phyloP scores from a whole-genome alignment of 2,888 invertebrate species.

The Melolontha melolontha region DNA sequence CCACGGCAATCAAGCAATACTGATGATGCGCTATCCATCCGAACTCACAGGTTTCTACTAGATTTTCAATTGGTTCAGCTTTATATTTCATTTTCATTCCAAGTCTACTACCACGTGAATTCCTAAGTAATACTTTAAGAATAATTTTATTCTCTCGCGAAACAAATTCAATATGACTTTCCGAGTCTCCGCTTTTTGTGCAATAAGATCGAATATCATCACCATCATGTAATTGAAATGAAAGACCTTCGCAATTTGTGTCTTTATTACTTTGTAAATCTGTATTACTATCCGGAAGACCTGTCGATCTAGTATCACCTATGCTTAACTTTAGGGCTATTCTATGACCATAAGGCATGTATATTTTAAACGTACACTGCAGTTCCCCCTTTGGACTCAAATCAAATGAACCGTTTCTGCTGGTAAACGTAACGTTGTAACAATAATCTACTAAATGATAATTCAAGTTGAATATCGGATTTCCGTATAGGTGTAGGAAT shows the following conservation, averaged over 20 bases:
- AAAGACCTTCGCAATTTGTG: conserved; percentile 69
- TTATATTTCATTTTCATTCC: conserved; percentile 72
- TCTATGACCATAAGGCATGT: conserved; percentile 78
- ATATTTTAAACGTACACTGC: conserved; percentile 76
- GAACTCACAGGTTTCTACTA: conserved; percentile 76
- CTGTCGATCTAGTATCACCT: conserved; percentile 63
- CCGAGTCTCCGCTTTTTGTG: conserved; percentile 70
- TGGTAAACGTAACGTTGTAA: conserved; percentile 75
- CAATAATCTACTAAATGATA: conserved; percentile 80
- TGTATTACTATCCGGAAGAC: conserved; percentile 38
- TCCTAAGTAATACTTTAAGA: conserved; percentile 59
- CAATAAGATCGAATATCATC: conserved; percentile 72
- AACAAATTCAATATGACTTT: conserved; percentile 71
- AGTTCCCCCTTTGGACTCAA: conserved; percentile 72
- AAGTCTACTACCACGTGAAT: conserved; percentile 50
- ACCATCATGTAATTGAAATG: conserved; percentile 71
- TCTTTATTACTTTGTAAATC: conserved; percentile 61
- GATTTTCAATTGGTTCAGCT: conserved; percentile 72
- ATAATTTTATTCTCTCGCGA: conserved; percentile 71
- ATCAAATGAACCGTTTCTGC: conserved; percentile 75
- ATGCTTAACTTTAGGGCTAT: conserved; percentile 74
- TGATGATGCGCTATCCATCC: conserved; percentile 78
- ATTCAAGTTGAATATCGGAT: conserved; percentile 75
- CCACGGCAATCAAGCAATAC: conserved; percentile 75
- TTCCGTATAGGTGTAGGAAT: conserved; percentile 71